Base-by-base conservation (phyloP, 2,113 vertebrate genomes). In the Gymnarchus niloticus region DNA sequence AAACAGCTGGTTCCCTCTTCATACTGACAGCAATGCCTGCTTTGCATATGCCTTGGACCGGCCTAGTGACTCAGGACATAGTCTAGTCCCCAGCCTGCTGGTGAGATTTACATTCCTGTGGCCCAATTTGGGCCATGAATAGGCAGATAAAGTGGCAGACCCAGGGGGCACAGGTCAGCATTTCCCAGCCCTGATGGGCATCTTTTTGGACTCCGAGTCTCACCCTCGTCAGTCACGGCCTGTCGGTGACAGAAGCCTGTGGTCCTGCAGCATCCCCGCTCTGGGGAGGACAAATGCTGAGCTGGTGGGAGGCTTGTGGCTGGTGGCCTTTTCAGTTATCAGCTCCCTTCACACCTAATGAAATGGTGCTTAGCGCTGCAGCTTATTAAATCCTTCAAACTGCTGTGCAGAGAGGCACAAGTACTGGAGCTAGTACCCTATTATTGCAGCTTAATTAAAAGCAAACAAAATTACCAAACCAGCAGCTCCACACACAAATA, bases 181-280 rank as follows among this genome's bases (percentile, higher is more conserved):
- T 1, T 5, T 2, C 17, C 73, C 41, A 37, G 33, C 28, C 2
- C 73, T 65, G 59, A 37, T 37, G 14, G 14, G 33, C 65, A 41
- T 48, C 41, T 3, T 7, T n/a, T 54, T 54, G 6, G 6, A 6
- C 52, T 7, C 52, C 52, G 14, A 14, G 52, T 54, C 91, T 90
- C 85, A 87, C 90, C 89, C 90, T 89, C 91, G 88, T 92, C 91
- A 92, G 91, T 7, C 21, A 23, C 10, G 80, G 80, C 12, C 19
- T 7, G 25, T 73, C 25, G 48, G 83, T 3, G 91, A 93, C 93
- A 91, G 93, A n/a, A n/a, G n/a, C n/a, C n/a, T n/a, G n/a, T n/a
- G n/a, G n/a, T n/a, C n/a, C n/a, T n/a, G n/a, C n/a, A n/a, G 92
- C 94, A 94, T 92, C 94, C 94, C 92, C 94, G 93, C 93, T 93